A percentile compares a stretch with the other conserved stretches of the same genome.
phyloP scores from a whole-genome alignment of 2,888 invertebrate species.

The Cephus pygmeus region DNA sequence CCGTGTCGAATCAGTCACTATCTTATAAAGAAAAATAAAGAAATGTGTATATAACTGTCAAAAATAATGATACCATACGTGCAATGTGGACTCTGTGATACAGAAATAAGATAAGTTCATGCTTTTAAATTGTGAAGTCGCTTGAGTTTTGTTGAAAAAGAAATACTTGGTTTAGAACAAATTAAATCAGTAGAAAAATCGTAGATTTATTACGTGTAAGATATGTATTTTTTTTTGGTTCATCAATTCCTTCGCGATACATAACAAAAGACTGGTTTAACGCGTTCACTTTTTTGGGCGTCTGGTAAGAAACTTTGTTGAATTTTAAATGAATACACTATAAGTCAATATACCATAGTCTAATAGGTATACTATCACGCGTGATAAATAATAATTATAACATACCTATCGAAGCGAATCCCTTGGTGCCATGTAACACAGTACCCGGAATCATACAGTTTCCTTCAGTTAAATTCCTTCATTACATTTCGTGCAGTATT shows the following conservation, averaged over 20 bases:
- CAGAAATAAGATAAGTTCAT: neutral
- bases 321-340: too few species aligned
- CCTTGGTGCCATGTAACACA: neutral
- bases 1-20: too few species aligned
- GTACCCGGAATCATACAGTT: too few species aligned
- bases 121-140: too few species aligned
- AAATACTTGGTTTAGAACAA: neutral
- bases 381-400: neutral
- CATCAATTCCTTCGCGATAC: neutral
- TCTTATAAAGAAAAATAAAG: too few species aligned
- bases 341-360: neutral
- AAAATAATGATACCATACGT: too few species aligned
- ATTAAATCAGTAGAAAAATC: neutral
- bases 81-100: neutral
- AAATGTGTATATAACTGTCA: too few species aligned
- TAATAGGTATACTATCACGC: neutral
- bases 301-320: too few species aligned
- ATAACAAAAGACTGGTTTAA: neutral
- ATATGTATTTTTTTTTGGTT: neutral
- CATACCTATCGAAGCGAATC: neutral
- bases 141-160: too few species aligned
- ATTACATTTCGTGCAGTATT: neutral
- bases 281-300: neutral
- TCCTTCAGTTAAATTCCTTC: neutral
- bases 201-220: neutral